Evolutionary conservation across 2,113 vertebrate species (phyloP), one percentile per base, ranked within the genome.

Genomic region (Bufo bufo): DNA sequence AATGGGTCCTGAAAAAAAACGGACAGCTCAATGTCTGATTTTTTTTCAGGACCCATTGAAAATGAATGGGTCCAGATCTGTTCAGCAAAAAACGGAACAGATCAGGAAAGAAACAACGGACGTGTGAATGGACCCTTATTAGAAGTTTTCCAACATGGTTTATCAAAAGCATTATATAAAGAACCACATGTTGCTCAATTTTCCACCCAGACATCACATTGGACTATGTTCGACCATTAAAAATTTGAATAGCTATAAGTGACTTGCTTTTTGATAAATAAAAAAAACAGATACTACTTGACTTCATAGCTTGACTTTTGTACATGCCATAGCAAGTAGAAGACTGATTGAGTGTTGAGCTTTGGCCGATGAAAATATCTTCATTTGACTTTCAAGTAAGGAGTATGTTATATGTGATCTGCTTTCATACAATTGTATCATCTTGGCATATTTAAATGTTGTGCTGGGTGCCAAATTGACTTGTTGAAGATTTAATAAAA

Each of bases 401-500:
- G 5, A 13, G 20, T 47, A 19, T 16, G 33, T 54, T 17, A 14
- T 59, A 59, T 59, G 54, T 16, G 52, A 54, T 56, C 20, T 78
- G 52, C 13, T 20, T 79, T 59, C 10, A 43, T 80, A 17, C 17
- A 77, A 23, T n/a, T 52, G 20, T 23, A 54, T 9, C 33, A 80
- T 80, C 13, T 17, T 80, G 78, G 23, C 56, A 80, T 45, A 45
- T 54, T 23, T 33, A 23, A 54, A 12, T 9, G 54, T 43, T 59
- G 13, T 17, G 54, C 50, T 23, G 13, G 17, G 13, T 75, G 72
- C 3, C 23, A 80, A 59, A 59, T 59, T 56, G 56, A 9, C 54
- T 80, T 61, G 54, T 80, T 80, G 56, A 14, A 59, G 56, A 59
- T 59, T 80, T 80, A 80, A 59, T 80, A 80, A 56, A 59, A 80